These are phyloP conservation scores for Characodon lateralis DNA, from an alignment of 2,797 vertebrate genomes.

Conservation along the genomic window DNA sequence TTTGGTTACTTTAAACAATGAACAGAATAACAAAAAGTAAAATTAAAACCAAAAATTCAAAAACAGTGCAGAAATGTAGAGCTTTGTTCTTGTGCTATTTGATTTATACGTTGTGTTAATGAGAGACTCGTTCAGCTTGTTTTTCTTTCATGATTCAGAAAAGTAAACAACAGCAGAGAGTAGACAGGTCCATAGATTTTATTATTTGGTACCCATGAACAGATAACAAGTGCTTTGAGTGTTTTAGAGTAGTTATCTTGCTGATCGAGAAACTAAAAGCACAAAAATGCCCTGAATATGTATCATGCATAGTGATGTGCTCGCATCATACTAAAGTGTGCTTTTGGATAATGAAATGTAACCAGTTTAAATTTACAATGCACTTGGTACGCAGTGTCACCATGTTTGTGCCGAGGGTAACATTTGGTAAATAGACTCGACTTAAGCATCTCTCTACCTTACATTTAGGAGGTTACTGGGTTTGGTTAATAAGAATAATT, in stretches of 20 bases:
- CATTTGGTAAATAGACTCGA: slow-evolving; percentile 66
- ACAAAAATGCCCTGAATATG: slow-evolving; percentile 79
- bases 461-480: slow-evolving; percentile 71
- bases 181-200: slow-evolving; percentile 73
- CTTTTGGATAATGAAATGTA: slow-evolving; percentile 70
- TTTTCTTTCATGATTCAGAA: not conserved
- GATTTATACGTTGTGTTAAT: not conserved
- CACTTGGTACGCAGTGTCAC: slow-evolving; percentile 60
- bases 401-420: slow-evolving; percentile 71
- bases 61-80: not conserved
- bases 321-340: slow-evolving; percentile 77
- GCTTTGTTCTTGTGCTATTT: not conserved
- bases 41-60: not conserved
- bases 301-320: slow-evolving; percentile 85
- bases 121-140: not conserved
- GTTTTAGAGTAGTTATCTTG: slow-evolving; percentile 72
- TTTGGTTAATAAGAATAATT: slow-evolving; percentile 55
- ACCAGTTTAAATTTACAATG: slow-evolving; percentile 67
- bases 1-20: too few species aligned
- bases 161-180: slow-evolving; percentile 23
- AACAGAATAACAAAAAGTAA: not conserved
- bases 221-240: slow-evolving; percentile 75
- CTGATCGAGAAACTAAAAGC: slow-evolving; percentile 78
- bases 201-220: slow-evolving; percentile 79
- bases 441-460: slow-evolving; percentile 68